Base-by-base conservation (phyloP, 2,113 vertebrate genomes). In the Cervus canadensis region DNA sequence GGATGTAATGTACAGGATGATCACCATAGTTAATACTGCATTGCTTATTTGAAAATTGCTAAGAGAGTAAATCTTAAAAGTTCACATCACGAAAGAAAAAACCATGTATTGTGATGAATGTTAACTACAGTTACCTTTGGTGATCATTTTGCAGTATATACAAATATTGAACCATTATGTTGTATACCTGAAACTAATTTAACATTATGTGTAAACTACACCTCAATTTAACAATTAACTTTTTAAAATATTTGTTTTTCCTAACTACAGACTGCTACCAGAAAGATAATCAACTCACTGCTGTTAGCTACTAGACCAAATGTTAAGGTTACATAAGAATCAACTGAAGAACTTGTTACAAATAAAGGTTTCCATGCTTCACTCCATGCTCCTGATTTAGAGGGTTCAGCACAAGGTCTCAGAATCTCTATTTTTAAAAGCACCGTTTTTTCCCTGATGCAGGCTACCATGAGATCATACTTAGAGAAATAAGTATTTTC, bases 401-500 rank as follows among this genome's bases (percentile, higher is more conserved):
- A 40, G 48, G 14, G 26, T 88, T 88, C 85, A 96, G 48, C 52
- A 93, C 9, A 85, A 87, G 30, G 7, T 78, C 57, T 33, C 71
- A 23, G 59, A 91, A 91, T 76, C n/a, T 93, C 26, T 30, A 45
- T 54, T 82, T 67, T 76, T 28, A 96, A 95, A 89, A 94, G 28
- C 36, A 95, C 17, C 10, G 48, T 13, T 59, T 95, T 94, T 81
- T 76, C 10, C 50, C 56, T 76, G 96, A 74, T 74, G 16, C 8
- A 95, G 23, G n/a, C 30, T 67, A 36, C 45, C 54, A 78, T 64
- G 78, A 96, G 48, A 86, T 26, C 28, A 92, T 33, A 90, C 33
- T 94, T 85, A 60, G 59, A 96, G 67, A 94, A 89, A 97, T 6
- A 89, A 48, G 48, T 45, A 50, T 91, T 54, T 93, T 30, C 19